Percentiles rank a stretch among this genome's conserved stretches.
Evolutionary conservation across 2,797 vertebrate genomes (phyloP).

Genomic region (Rhinatrema bivittatum): DNA sequence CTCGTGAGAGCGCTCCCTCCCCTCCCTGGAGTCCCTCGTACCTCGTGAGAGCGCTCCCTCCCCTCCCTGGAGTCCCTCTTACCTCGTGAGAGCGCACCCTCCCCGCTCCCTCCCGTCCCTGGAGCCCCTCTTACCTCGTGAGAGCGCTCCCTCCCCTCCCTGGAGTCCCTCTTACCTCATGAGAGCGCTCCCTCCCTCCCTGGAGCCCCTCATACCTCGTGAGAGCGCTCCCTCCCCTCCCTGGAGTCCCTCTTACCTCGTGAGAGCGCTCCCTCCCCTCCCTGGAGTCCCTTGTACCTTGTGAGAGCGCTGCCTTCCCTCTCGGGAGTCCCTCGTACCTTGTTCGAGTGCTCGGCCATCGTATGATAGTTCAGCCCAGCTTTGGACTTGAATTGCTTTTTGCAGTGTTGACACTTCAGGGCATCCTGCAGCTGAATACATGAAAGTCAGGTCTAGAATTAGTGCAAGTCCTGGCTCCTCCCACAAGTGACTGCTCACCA

Average conservation of each 20-base stretch:
- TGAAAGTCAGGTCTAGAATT: too few relatives aligned
- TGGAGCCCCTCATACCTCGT: slow-evolving; percentile 68
- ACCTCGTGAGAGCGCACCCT: slow-evolving; percentile 87
- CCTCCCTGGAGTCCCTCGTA: slow-evolving; percentile 43
- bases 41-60: slow-evolving; percentile 89
- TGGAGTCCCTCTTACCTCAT: slow-evolving; percentile 68
- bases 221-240: slow-evolving; percentile 86
- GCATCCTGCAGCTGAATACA: slow-evolving; percentile 91
- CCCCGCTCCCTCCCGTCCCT: too few relatives aligned
- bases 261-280: slow-evolving; percentile 86
- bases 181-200: slow-evolving; percentile 86
- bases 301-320: slow-evolving; percentile 81
- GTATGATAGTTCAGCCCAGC: slow-evolving; percentile 94
- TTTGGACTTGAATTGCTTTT: slow-evolving; percentile 96
- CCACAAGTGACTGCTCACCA: not conserved
- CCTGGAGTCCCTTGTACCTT: slow-evolving; percentile 68
- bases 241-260: slow-evolving; percentile 67
- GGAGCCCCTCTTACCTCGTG: slow-evolving; percentile 69
- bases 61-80: slow-evolving; percentile 27
- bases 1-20: slow-evolving; percentile 89
- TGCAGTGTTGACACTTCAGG: slow-evolving; percentile 90
- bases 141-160: too few relatives aligned
- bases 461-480: slow-evolving; percentile 2
- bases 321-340: slow-evolving; percentile 63
- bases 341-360: slow-evolving; percentile 87